Percentiles rank a stretch among this genome's conserved stretches.
Evolutionary conservation across 1,140 invertebrate genomes (phyloP).

Genomic region (Drosophila persimilis): DNA sequence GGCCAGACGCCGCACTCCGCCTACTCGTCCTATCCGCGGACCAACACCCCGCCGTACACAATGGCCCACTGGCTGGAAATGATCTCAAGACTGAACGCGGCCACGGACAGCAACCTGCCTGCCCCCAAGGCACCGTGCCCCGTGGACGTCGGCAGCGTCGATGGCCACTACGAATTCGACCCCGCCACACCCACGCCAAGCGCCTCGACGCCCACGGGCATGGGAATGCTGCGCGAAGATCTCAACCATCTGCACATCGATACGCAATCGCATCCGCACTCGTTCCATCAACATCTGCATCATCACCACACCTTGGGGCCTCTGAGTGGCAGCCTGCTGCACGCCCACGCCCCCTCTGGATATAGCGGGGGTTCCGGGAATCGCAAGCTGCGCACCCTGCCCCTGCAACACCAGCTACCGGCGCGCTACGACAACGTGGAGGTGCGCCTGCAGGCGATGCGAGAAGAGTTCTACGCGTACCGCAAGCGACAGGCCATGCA

Average conservation of each 20-base stretch:
- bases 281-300: conserved; percentile 37
- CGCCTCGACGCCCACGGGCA: conserved; percentile 85
- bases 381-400: conserved; percentile 49
- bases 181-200: conserved; percentile 90
- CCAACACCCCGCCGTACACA: conserved; percentile 85
- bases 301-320: conserved; percentile 64
- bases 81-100: conserved; percentile 84
- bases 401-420: conserved; percentile 82
- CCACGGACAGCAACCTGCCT: conserved; percentile 84
- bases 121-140: conserved; percentile 80
- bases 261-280: conserved; percentile 38
- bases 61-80: conserved; percentile 86
- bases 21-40: conserved; percentile 43
- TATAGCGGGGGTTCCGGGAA: neutral
- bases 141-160: conserved; percentile 93
- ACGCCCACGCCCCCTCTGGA: conserved; percentile 43
- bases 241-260: conserved; percentile 75
- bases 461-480: conserved; percentile 97
- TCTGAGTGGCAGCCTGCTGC: conserved; percentile 82
- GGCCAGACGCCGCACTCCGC: conserved; percentile 54
- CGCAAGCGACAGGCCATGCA: conserved; percentile 90
- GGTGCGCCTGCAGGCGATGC: conserved; percentile 95
- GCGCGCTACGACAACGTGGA: conserved; percentile 91
- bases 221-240: conserved; percentile 84
- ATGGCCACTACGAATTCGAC: conserved; percentile 97